A percentile compares a stretch with the other conserved stretches of the same genome.
phyloP scores from a whole-genome alignment of 1,140 invertebrate species.

The Eupristina koningsbergeri region DNA sequence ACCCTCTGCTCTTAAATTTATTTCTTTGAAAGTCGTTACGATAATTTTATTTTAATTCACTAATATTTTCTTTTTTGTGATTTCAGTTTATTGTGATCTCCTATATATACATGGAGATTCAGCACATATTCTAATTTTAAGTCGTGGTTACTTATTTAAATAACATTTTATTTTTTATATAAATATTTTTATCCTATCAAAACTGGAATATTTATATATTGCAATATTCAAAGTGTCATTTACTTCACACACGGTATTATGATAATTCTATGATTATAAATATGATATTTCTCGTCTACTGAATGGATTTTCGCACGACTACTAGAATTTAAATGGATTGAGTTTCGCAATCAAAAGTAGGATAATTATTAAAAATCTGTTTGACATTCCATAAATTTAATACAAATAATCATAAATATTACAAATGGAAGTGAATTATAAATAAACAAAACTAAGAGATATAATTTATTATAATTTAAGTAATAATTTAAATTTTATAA shows the following conservation, averaged over 20 bases:
- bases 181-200: not conserved
- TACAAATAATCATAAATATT: not conserved
- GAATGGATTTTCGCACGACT: not conserved
- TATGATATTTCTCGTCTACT: not conserved
- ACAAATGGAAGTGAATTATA: not conserved
- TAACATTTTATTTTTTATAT: not conserved
- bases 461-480: too few species aligned
- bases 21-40: constrained; percentile 38
- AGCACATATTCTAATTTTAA: constrained; percentile 36
- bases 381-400: not conserved
- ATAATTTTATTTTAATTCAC: constrained; percentile 47
- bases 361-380: not conserved
- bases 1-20: not conserved
- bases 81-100: constrained; percentile 62
- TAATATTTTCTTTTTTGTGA: constrained; percentile 67
- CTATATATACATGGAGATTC: constrained; percentile 34
- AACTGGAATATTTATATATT: not conserved
- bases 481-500: too few species aligned
- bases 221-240: constrained; percentile 28
- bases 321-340: not conserved
- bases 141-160: constrained; percentile 12
- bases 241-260: not conserved
- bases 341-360: not conserved
- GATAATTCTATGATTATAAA: too few species aligned
- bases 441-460: too few species aligned